phyloP scores from a whole-genome alignment of 2,888 invertebrate genomes.

The Sesia apiformis region DNA sequence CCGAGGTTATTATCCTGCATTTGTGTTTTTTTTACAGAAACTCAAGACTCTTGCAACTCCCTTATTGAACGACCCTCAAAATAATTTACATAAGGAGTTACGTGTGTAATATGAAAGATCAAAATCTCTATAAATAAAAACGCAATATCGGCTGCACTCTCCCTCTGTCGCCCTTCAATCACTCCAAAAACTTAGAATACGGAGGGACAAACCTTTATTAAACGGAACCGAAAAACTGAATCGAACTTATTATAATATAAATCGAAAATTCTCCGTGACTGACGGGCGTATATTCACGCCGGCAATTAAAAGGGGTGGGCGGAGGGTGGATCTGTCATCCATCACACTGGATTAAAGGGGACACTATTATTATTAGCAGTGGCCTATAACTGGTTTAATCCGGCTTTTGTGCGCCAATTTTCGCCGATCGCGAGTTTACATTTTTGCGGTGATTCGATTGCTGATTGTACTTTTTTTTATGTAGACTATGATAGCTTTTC shows the following conservation, averaged over 20 bases:
- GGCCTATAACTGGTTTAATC: constrained; percentile 41
- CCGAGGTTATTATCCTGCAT: too few species aligned
- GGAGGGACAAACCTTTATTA: not conserved
- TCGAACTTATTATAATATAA: constrained; percentile 1
- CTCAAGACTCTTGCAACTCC: too few species aligned
- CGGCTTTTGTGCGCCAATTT: constrained; percentile 43
- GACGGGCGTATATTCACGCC: constrained; percentile 35
- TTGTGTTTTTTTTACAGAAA: too few species aligned
- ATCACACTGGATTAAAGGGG: constrained; percentile 40
- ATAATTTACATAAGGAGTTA: too few species aligned
- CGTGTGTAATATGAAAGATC: too few species aligned
- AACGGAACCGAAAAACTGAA: not conserved
- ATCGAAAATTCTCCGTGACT: constrained; percentile 1
- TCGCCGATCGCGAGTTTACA: not conserved
- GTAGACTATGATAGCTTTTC: too few species aligned
- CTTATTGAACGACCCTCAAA: too few species aligned
- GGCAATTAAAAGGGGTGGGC: constrained; percentile 65
- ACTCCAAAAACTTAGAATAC: not conserved
- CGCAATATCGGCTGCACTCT: too few species aligned
- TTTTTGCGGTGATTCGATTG: too few species aligned
- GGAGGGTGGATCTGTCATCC: constrained; percentile 6
- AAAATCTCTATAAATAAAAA: too few species aligned
- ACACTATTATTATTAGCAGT: constrained; percentile 64
- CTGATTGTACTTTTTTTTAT: too few species aligned
- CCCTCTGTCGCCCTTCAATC: not conserved